Percentiles rank a stretch among this genome's conserved stretches.
Evolutionary conservation across 2,113 vertebrate genomes (phyloP).

Genomic region (Girardinichthys multiradiatus): DNA sequence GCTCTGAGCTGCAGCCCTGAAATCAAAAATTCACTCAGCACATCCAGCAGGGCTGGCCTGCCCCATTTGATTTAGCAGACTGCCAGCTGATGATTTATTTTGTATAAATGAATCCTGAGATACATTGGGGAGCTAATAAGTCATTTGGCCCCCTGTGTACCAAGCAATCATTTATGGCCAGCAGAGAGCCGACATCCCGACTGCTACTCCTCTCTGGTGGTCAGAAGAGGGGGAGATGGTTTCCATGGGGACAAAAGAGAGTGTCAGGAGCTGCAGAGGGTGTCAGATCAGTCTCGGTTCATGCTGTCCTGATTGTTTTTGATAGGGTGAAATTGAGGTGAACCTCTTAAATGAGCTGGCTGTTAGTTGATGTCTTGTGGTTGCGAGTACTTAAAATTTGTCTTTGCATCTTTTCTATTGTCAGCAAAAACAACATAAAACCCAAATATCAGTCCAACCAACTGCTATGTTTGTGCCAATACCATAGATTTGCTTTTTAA

Average conservation of each 20-base stretch:
- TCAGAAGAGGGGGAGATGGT: constrained; percentile 48
- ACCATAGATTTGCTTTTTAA: not conserved
- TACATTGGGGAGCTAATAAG: constrained; percentile 45
- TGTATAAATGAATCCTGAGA: constrained; percentile 48
- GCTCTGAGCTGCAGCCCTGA: constrained; percentile 12
- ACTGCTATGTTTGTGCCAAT: not conserved
- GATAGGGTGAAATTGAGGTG: constrained; percentile 30
- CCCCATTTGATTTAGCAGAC: constrained; percentile 32
- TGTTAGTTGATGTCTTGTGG: not conserved
- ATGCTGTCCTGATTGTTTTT: constrained; percentile 12
- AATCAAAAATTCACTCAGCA: constrained; percentile 53
- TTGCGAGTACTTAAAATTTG: not conserved
- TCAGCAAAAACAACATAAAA: constrained; percentile 3
- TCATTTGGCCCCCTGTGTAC: constrained; percentile 35
- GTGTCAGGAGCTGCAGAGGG: constrained; percentile 19
- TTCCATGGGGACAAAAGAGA: constrained; percentile 43
- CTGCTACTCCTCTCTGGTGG: constrained; percentile 15
- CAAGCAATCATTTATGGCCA: constrained; percentile 18
- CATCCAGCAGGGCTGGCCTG: not conserved
- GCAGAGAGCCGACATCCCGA: not conserved
- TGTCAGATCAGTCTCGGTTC: not conserved
- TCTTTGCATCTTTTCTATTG: not conserved
- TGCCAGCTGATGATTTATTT: constrained; percentile 46
- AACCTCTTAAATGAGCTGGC: constrained; percentile 4
- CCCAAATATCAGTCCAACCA: not conserved